These are phyloP conservation scores for Bucorvus abyssinicus DNA, from an alignment of 2,797 vertebrate genomes.

Conservation along the genomic window DNA sequence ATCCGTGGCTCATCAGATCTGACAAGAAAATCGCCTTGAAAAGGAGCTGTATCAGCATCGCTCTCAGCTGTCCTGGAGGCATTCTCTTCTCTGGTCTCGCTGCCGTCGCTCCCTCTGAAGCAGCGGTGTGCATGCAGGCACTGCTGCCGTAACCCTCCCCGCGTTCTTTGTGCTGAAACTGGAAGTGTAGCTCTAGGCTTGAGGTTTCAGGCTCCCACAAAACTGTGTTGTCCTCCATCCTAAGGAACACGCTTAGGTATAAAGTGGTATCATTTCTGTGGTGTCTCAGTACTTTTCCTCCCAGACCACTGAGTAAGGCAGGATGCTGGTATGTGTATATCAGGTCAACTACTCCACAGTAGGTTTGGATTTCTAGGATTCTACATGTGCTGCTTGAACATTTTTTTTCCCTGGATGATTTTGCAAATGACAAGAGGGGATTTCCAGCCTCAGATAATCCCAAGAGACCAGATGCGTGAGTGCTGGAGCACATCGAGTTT, in stretches of 20 bases:
- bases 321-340: not conserved
- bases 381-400: not conserved
- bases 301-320: not conserved
- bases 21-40: not conserved
- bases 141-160: accelerated
- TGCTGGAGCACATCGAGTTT: accelerated
- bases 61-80: not conserved
- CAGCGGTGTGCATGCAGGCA: accelerated
- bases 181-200: not conserved
- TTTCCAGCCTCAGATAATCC: not conserved
- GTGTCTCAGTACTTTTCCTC: not conserved
- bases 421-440: not conserved
- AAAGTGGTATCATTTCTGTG: not conserved
- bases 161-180: accelerated
- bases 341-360: not conserved
- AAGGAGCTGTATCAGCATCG: not conserved
- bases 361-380: not conserved
- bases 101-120: not conserved
- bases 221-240: not conserved
- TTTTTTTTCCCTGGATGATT: not conserved
- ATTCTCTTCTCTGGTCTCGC: accelerated
- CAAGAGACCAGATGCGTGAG: not conserved
- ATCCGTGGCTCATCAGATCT: not conserved
- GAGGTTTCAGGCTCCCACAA: not conserved
- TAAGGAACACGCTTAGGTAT: not conserved